phyloP scores from a whole-genome alignment of 2,797 vertebrate species.

The Enteromius radiatus region DNA sequence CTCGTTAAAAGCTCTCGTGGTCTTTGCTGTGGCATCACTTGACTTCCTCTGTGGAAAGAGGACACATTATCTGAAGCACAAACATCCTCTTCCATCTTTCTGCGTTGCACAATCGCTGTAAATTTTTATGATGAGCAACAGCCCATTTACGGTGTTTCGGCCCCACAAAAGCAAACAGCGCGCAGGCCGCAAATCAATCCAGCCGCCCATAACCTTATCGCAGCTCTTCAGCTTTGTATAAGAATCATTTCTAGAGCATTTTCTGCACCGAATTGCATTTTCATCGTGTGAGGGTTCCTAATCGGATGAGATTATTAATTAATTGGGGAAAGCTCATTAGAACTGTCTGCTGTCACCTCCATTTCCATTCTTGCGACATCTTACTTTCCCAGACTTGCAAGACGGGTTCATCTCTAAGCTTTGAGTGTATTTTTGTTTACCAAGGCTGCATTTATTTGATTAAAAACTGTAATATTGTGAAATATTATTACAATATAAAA shows the following conservation, averaged over 20 bases:
- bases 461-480: not conserved
- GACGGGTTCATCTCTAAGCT: not conserved
- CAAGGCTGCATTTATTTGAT: not conserved
- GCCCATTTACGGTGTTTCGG: constrained; percentile 30
- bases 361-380: not conserved
- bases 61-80: not conserved
- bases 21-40: not conserved
- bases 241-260: not conserved
- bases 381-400: not conserved
- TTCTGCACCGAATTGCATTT: constrained; percentile 16
- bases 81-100: not conserved
- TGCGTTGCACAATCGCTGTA: not conserved
- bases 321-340: constrained; percentile 23
- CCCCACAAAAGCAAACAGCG: constrained; percentile 20
- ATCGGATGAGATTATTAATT: constrained; percentile 26
- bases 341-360: not conserved
- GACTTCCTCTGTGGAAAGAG: constrained; percentile 7
- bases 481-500: too few species aligned
- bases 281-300: not conserved
- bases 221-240: not conserved
- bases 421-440: not conserved
- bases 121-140: constrained; percentile 1
- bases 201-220: not conserved
- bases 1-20: not conserved
- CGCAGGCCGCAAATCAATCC: not conserved